Percentiles rank a stretch among this genome's conserved stretches.
Conservation (phyloP, 2,888 invertebrate genomes). For the Panopea generosa region DNA sequence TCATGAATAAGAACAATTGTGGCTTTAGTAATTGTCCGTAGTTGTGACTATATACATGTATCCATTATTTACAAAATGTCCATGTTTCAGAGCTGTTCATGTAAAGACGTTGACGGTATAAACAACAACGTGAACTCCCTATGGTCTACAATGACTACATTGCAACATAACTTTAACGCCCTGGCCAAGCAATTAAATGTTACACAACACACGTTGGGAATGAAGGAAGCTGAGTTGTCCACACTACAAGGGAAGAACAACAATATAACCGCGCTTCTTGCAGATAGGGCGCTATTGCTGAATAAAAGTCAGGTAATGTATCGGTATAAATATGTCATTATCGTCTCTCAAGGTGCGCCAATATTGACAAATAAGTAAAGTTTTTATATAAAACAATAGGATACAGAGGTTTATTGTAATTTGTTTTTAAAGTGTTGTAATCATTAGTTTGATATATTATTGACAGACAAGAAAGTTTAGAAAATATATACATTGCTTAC, state of each 20-base stretch:
- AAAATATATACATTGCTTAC: too few relatives aligned
- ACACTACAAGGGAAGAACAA: conserved; percentile 36
- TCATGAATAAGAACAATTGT: too few relatives aligned
- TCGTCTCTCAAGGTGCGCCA: too few relatives aligned
- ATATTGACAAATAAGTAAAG: too few relatives aligned
- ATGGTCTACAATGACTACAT: conserved; percentile 38
- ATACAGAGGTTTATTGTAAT: too few relatives aligned
- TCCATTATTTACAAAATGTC: too few relatives aligned
- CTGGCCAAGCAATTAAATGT: conserved; percentile 55
- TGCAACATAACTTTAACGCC: conserved; percentile 52
- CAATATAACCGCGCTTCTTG: conserved; percentile 50
- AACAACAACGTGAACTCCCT: conserved; percentile 53
- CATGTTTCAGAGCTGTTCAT: conserved; percentile 51
- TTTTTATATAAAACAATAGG: too few relatives aligned
- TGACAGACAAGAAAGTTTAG: too few relatives aligned
- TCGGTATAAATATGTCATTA: neutral
- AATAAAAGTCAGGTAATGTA: conserved; percentile 60
- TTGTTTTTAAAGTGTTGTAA: too few relatives aligned
- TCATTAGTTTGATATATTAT: too few relatives aligned
- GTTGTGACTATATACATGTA: too few relatives aligned
- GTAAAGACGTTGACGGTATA: conserved; percentile 55
- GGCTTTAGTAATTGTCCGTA: too few relatives aligned
- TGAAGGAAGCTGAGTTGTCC: conserved; percentile 34
- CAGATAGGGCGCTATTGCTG: conserved; percentile 57
- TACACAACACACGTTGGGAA: conserved; percentile 48